These are phyloP conservation scores for Plemyria rubiginata DNA, from an alignment of 2,888 invertebrate species.

Conservation along the genomic window DNA sequence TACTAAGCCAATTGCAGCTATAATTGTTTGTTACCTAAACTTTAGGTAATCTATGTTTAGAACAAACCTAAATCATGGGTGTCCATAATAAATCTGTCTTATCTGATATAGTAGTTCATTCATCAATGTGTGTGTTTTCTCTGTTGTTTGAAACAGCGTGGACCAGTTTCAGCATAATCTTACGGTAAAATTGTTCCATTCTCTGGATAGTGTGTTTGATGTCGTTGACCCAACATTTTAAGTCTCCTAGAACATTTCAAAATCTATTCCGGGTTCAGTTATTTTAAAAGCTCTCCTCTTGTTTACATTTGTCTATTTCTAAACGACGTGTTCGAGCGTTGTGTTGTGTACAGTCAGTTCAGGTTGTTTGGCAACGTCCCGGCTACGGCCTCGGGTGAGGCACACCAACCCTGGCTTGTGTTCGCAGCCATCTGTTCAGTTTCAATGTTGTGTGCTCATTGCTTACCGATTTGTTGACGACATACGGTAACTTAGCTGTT, in stretches of 20 bases:
- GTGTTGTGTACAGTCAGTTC: not conserved
- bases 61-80: constrained; percentile 10
- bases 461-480: constrained; percentile 7
- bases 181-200: too few relatives aligned
- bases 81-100: constrained; percentile 1
- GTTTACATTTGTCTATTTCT: constrained; percentile 28
- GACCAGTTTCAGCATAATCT: too few relatives aligned
- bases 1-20: constrained; percentile 14
- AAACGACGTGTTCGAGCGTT: constrained; percentile 9
- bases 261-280: constrained; percentile 20
- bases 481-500: constrained; percentile 14
- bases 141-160: too few relatives aligned
- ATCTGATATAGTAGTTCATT: not conserved
- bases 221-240: constrained; percentile 23
- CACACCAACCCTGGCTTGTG: not conserved
- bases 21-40: constrained; percentile 12
- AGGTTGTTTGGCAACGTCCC: not conserved
- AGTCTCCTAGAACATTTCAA: not conserved
- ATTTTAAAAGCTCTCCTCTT: constrained; percentile 28
- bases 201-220: not conserved
- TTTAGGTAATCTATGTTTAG: too few relatives aligned
- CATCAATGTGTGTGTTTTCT: too few relatives aligned
- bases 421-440: constrained; percentile 1
- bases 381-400: not conserved
- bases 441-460: constrained; percentile 7